These are phyloP conservation scores for Pollenia griseotomentosa DNA, from an alignment of 2,888 invertebrate species.

Conservation along the genomic window DNA sequence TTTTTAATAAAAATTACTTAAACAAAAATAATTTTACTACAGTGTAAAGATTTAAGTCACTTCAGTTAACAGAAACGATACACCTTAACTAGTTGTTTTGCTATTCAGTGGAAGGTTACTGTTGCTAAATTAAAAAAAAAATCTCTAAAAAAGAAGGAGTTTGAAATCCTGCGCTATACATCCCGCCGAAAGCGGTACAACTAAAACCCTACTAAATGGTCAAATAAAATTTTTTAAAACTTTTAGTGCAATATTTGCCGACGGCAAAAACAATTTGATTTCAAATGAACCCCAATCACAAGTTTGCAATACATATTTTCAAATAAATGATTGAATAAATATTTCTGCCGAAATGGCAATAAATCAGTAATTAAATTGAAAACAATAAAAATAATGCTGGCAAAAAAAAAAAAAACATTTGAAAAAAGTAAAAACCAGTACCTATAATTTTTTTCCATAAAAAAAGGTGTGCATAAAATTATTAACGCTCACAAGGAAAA, in stretches of 20 bases:
- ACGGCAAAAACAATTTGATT: slow-evolving; percentile 47
- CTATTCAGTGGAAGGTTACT: too few species aligned
- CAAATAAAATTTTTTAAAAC: too few species aligned
- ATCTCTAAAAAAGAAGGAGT: too few species aligned
- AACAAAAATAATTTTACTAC: too few species aligned
- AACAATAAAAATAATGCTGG: slow-evolving; percentile 51
- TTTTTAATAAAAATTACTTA: too few species aligned
- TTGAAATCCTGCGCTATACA: too few species aligned
- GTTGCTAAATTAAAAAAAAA: too few species aligned
- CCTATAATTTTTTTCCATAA: slow-evolving; percentile 11
- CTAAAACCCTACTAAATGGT: too few species aligned
- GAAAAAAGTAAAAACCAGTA: slow-evolving; percentile 20
- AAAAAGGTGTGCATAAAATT: slow-evolving; percentile 67
- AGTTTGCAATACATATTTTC: background rate
- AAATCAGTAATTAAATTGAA: slow-evolving; percentile 62
- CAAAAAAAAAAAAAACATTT: slow-evolving; percentile 23
- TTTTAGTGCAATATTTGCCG: slow-evolving; percentile 36
- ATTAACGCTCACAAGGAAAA: slow-evolving; percentile 40
- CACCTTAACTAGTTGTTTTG: too few species aligned
- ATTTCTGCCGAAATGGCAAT: slow-evolving; percentile 18
- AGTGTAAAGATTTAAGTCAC: too few species aligned
- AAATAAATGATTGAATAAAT: slow-evolving; percentile 6
- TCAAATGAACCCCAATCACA: background rate
- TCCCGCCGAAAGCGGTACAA: too few species aligned
- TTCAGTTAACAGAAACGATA: too few species aligned